phyloP scores from a whole-genome alignment of 2,888 invertebrate genomes.

The Drosophila lacicola region DNA sequence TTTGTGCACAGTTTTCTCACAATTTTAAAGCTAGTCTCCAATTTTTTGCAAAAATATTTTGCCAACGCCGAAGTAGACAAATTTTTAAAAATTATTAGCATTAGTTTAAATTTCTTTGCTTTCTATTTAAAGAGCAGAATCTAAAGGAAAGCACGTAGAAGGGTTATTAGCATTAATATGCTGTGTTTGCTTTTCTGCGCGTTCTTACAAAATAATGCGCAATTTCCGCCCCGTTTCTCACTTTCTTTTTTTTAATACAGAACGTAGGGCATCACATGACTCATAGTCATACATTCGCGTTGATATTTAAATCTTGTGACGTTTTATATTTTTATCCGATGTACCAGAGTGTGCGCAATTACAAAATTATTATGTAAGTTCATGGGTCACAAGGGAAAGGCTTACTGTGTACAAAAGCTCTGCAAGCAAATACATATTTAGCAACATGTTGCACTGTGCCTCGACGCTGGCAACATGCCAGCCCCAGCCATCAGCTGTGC shows the following conservation, averaged over 20 bases:
- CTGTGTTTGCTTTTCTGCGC: slow-evolving; percentile 7
- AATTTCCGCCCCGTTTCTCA: slow-evolving; percentile 6
- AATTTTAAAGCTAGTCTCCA: too few relatives aligned
- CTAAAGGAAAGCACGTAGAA: background rate
- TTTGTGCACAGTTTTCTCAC: too few relatives aligned
- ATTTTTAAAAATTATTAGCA: background rate
- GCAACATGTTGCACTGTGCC: slow-evolving; percentile 47
- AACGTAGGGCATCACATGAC: background rate
- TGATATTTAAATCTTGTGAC: slow-evolving; percentile 2
- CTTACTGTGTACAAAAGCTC: background rate
- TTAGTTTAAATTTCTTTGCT: background rate
- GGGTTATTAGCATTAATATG: slow-evolving; percentile 7
- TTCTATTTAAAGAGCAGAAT: background rate
- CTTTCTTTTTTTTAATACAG: background rate
- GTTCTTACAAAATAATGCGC: slow-evolving; percentile 26
- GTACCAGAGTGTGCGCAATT: background rate
- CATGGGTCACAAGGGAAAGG: background rate
- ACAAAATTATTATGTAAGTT: slow-evolving; percentile 13
- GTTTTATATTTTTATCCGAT: background rate
- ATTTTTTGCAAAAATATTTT: too few relatives aligned
- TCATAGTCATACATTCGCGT: background rate
- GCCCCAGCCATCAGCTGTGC: slow-evolving; percentile 47
- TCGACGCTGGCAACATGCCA: slow-evolving; percentile 38
- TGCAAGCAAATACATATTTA: background rate
- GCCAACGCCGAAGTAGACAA: too few relatives aligned